These are phyloP conservation scores for Hemithea aestivaria DNA, from an alignment of 2,888 invertebrate species.

Conservation along the genomic window DNA sequence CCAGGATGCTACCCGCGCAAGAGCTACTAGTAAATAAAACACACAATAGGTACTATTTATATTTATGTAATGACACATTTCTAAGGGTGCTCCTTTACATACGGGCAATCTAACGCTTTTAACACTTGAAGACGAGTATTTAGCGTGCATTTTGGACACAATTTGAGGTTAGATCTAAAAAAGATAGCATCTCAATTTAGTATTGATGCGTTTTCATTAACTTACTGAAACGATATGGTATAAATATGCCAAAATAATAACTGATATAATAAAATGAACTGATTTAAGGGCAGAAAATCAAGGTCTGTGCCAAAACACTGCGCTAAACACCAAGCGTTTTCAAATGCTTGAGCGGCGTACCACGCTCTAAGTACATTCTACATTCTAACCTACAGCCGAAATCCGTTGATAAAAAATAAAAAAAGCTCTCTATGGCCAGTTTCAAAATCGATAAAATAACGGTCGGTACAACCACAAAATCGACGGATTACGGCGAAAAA, in stretches of 20 bases:
- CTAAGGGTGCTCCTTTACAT: conserved; percentile 69
- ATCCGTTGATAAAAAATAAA: conserved; percentile 37
- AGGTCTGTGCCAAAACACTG: too few species aligned
- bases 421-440: conserved; percentile 17
- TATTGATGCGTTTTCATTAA: too few species aligned
- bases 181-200: too few species aligned
- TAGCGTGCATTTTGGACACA: too few species aligned
- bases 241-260: too few species aligned
- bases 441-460: conserved; percentile 16
- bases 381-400: conserved; percentile 50
- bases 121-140: too few species aligned
- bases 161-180: too few species aligned
- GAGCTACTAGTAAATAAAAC: conserved; percentile 74
- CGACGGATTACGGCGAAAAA: conserved; percentile 36
- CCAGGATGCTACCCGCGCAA: conserved; percentile 46
- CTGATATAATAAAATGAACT: too few species aligned
- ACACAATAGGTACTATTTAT: conserved; percentile 73
- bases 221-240: too few species aligned
- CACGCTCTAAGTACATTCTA: conserved; percentile 66
- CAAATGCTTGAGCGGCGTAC: too few species aligned
- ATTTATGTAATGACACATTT: conserved; percentile 76
- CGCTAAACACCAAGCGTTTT: too few species aligned
- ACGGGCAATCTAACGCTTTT: conserved; percentile 62
- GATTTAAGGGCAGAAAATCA: too few species aligned
- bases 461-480: conserved; percentile 14